Base-by-base conservation (phyloP, 2,113 vertebrate genomes). In the Nicator chloris region DNA sequence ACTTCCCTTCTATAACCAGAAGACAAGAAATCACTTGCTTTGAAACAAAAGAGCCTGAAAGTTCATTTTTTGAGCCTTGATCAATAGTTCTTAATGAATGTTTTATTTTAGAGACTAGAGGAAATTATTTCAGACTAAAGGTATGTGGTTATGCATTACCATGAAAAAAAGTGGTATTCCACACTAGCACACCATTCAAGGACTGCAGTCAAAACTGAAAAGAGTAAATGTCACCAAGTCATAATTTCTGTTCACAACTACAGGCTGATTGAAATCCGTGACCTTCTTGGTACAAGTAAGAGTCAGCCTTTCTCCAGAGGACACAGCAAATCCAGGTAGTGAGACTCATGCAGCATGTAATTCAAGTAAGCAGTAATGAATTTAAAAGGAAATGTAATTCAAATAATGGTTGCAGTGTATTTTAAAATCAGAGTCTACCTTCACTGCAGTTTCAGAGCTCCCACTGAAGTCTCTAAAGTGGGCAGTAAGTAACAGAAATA, bases 91-190 rank as follows among this genome's bases (percentile, higher is more conserved):
- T 76, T 85, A 63, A 69, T 76, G 79, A 81, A 56, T 35, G n/a
- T 88, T 88, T 95, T 79, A 60, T 86, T 96, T 85, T 54, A 90
- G 42, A 59, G 47, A 90, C 73, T 44, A 89, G 44, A 96, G 76
- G 92, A 95, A 96, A 78, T 92, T 68, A 64, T 83, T 68, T 96
- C 89, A 88, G 59, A 61, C 21, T 54, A 63, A 80, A 89, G 64
- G 26, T 71, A 93, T 86, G 53, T 56, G 23, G 10, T 40, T 86
- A 68, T 89, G 42, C 53, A 66, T 56, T 63, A 51, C 17, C 37
- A 31, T 61, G 53, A 72, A 91, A 92, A 94, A 88, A 68, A 51
- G 0, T 44, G 10, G 31, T 82, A 54, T 76, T 86, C 61, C 33
- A 45, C 39, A 31, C 53, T 57, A 92, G 54, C 12, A 9, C 69